These are phyloP conservation scores for Sebastolobus altivelis DNA, from an alignment of 2,797 vertebrate species.

Conservation along the genomic window DNA sequence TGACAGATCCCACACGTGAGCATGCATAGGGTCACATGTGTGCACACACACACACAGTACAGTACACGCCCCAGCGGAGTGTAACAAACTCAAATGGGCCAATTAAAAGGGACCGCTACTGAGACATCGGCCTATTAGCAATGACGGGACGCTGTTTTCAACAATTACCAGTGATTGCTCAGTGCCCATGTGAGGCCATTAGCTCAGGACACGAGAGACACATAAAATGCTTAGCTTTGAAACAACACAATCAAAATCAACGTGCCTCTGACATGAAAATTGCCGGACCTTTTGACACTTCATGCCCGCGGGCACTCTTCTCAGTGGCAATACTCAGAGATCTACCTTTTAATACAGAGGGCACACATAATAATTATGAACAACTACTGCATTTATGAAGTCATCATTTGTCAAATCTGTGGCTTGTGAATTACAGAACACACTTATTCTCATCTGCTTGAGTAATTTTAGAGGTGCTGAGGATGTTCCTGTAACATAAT, in stretches of 20 bases:
- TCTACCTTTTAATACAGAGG: background rate
- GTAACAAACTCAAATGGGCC: slow-evolving; percentile 44
- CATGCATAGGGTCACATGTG: slow-evolving; percentile 1
- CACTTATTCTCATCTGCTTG: background rate
- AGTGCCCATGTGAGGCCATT: slow-evolving; percentile 37
- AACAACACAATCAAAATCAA: slow-evolving; percentile 41
- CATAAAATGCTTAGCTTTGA: slow-evolving; percentile 15
- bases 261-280: slow-evolving; percentile 4
- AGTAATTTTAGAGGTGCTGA: background rate
- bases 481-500: background rate
- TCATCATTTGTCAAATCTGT: background rate
- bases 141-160: slow-evolving; percentile 39
- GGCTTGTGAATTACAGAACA: background rate
- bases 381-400: background rate
- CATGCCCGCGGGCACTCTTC: background rate
- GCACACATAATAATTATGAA: background rate
- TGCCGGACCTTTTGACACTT: background rate
- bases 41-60: background rate
- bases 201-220: slow-evolving; percentile 34
- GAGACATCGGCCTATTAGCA: slow-evolving; percentile 47
- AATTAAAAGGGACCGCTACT: slow-evolving; percentile 56
- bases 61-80: background rate
- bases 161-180: slow-evolving; percentile 56
- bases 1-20: slow-evolving; percentile 10
- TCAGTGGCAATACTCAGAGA: background rate